Conservation (phyloP, 2,113 vertebrate genomes). For the Taurulus bubalis region DNA sequence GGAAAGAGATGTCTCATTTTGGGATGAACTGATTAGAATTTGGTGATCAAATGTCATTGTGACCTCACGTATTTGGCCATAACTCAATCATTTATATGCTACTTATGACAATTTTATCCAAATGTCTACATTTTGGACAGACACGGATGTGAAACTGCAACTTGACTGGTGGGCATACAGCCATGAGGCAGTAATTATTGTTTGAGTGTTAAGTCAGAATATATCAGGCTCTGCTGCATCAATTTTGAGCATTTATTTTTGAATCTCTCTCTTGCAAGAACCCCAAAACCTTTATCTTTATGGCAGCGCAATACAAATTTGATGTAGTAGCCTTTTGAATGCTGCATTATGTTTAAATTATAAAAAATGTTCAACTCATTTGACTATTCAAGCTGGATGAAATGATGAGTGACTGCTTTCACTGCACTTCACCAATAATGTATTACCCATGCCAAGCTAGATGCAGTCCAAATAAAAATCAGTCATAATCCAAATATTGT, state of each 20-base stretch:
- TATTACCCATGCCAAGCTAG: too few relatives aligned
- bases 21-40: too few relatives aligned
- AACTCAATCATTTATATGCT: background rate
- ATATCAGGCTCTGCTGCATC: background rate
- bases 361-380: background rate
- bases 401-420: constrained; percentile 1
- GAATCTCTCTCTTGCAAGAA: background rate
- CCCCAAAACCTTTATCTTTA: background rate
- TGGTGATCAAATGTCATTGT: too few relatives aligned
- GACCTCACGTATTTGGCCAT: background rate
- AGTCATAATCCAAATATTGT: constrained; percentile 38
- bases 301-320: background rate
- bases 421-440: constrained; percentile 51
- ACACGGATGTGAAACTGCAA: too few relatives aligned
- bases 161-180: too few relatives aligned
- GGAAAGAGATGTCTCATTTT: too few relatives aligned
- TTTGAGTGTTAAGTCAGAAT: background rate
- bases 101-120: background rate
- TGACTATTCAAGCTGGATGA: constrained; percentile 21
- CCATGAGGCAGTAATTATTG: background rate
- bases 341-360: background rate
- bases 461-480: too few relatives aligned
- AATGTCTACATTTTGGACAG: too few relatives aligned
- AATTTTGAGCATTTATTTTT: background rate
- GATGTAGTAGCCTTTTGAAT: background rate